Conservation (phyloP, 2,888 invertebrate species). For the Harpalus rubripes region DNA sequence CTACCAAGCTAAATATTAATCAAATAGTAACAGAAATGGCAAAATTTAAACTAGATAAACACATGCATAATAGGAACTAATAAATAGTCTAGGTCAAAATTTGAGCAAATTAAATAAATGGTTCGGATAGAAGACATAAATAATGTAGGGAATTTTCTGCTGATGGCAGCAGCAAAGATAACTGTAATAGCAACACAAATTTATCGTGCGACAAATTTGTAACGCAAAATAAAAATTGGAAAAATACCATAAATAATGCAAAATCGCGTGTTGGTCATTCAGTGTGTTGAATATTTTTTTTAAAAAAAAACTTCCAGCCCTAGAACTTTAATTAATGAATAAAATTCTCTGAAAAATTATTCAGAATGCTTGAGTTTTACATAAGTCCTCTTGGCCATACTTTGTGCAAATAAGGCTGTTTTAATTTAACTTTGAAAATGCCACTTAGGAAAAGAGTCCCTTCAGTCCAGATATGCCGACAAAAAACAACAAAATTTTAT, state of each 20-base stretch:
- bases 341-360: conserved; percentile 18
- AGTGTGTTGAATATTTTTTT: not conserved
- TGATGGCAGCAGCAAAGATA: too few relatives aligned
- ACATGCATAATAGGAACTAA: too few relatives aligned
- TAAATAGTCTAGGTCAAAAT: too few relatives aligned
- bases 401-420: conserved; percentile 28
- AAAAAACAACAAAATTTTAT: conserved; percentile 36
- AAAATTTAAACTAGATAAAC: too few relatives aligned
- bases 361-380: not conserved
- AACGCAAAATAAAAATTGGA: too few relatives aligned
- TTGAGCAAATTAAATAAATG: too few relatives aligned
- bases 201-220: too few relatives aligned
- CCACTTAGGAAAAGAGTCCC: conserved; percentile 13
- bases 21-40: too few relatives aligned
- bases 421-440: conserved; percentile 40
- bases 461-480: conserved; percentile 13
- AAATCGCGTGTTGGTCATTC: not conserved
- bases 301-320: not conserved
- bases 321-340: conserved; percentile 16
- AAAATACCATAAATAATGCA: not conserved
- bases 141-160: too few relatives aligned
- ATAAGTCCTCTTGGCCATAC: conserved; percentile 4
- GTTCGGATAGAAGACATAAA: too few relatives aligned
- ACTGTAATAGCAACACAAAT: not conserved
- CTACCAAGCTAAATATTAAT: too few relatives aligned